Evolutionary conservation across 2,888 invertebrate genomes (phyloP).

Genomic region (Drosophila kambysellisi): DNA sequence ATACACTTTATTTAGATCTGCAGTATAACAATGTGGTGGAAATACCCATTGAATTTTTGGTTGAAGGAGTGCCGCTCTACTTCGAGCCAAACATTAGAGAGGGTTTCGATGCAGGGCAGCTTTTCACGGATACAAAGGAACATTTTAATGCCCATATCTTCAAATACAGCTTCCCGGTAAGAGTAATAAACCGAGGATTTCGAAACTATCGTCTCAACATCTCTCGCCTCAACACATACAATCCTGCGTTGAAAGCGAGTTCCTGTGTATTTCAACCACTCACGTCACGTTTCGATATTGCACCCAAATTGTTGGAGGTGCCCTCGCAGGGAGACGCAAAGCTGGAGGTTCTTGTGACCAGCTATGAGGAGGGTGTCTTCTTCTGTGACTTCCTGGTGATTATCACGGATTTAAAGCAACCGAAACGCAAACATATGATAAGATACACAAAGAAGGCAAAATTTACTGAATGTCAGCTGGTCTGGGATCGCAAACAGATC

Average conservation of each 20-base stretch:
- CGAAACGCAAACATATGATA: slow-evolving; percentile 63
- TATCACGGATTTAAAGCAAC: slow-evolving; percentile 64
- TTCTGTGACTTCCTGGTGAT: slow-evolving; percentile 70
- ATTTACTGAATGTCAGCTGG: slow-evolving; percentile 64
- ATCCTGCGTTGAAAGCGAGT: background rate
- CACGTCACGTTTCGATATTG: slow-evolving; percentile 65
- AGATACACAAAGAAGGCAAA: slow-evolving; percentile 55
- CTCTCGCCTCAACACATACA: slow-evolving; percentile 56
- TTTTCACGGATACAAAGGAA: slow-evolving; percentile 66
- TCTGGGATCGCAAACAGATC: slow-evolving; percentile 67
- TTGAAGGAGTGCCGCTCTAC: slow-evolving; percentile 79
- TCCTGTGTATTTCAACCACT: slow-evolving; percentile 41
- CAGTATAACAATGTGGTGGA: slow-evolving; percentile 63
- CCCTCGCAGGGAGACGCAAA: slow-evolving; percentile 25
- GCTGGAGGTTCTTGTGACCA: slow-evolving; percentile 62
- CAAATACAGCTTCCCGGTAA: slow-evolving; percentile 54
- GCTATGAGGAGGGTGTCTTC: slow-evolving; percentile 58
- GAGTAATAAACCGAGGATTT: slow-evolving; percentile 73
- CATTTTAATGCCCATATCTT: slow-evolving; percentile 49
- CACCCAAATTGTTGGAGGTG: slow-evolving; percentile 66
- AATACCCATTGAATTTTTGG: slow-evolving; percentile 72
- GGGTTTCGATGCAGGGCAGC: slow-evolving; percentile 67
- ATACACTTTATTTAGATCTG: slow-evolving; percentile 67
- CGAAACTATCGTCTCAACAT: slow-evolving; percentile 75
- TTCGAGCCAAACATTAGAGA: slow-evolving; percentile 75